Evolutionary conservation across 2,797 vertebrate genomes (phyloP).

Genomic region (Masticophis lateralis): DNA sequence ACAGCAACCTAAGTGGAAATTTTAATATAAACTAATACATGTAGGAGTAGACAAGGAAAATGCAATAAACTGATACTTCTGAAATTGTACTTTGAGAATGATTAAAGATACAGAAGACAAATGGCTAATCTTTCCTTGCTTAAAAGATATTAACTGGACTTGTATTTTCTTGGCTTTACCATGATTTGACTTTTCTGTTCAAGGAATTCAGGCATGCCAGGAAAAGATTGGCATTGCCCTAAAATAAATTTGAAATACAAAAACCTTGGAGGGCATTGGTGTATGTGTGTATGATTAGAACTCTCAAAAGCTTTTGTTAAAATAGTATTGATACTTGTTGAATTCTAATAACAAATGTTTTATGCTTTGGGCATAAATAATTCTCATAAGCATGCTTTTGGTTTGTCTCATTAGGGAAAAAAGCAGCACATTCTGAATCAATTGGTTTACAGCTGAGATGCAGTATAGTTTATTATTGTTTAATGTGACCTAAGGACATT

Average conservation of each 20-base stretch:
- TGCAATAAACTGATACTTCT: not conserved
- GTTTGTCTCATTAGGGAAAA: slow-evolving; percentile 44
- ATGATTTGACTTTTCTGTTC: slow-evolving; percentile 32
- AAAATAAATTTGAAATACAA: not conserved
- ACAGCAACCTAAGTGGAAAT: not conserved
- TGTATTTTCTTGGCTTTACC: slow-evolving; percentile 31
- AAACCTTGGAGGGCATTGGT: slow-evolving; percentile 31
- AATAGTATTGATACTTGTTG: slow-evolving; percentile 36
- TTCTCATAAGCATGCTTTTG: slow-evolving; percentile 40
- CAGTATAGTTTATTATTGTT: slow-evolving; percentile 53
- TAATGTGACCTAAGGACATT: slow-evolving; percentile 32
- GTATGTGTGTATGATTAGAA: slow-evolving; percentile 28
- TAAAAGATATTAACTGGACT: slow-evolving; percentile 14
- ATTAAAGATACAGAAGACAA: not conserved
- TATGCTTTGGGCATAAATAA: slow-evolving; percentile 58
- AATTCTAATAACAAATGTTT: slow-evolving; percentile 45
- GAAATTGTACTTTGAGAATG: not conserved
- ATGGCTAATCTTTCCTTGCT: not conserved
- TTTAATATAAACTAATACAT: not conserved
- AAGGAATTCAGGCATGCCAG: slow-evolving; percentile 14
- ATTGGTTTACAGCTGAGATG: slow-evolving; percentile 33
- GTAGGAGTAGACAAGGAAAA: not conserved
- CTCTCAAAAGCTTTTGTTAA: slow-evolving; percentile 39
- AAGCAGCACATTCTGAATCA: slow-evolving; percentile 44
- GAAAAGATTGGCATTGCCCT: slow-evolving; percentile 23